These are phyloP conservation scores for Cataglyphis hispanica DNA, from an alignment of 1,140 invertebrate genomes.

Conservation along the genomic window DNA sequence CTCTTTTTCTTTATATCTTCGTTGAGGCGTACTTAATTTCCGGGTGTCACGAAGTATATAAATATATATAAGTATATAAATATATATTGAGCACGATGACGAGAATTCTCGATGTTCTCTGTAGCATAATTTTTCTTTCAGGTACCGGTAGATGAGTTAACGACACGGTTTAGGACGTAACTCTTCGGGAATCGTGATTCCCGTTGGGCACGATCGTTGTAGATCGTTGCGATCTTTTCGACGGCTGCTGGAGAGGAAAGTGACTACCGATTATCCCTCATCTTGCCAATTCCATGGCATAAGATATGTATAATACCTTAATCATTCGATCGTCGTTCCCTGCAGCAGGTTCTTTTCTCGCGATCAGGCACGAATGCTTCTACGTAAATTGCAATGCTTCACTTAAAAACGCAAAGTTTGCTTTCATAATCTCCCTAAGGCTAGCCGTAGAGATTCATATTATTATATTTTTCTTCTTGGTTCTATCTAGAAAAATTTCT, in stretches of 20 bases:
- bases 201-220: constrained; percentile 43
- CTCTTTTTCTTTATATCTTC: constrained; percentile 67
- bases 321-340: constrained; percentile 21
- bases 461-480: constrained; percentile 12
- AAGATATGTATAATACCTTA: background rate
- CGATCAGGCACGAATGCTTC: constrained; percentile 44
- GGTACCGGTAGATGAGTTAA: background rate
- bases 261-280: constrained; percentile 16
- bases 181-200: constrained; percentile 48
- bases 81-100: constrained; percentile 55
- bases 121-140: background rate
- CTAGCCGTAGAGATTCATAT: constrained; percentile 16
- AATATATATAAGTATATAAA: too few species aligned
- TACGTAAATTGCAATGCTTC: constrained; percentile 40
- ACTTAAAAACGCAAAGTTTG: constrained; percentile 20
- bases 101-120: constrained; percentile 42
- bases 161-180: constrained; percentile 22
- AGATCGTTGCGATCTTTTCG: constrained; percentile 22
- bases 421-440: constrained; percentile 46
- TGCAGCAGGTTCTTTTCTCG: constrained; percentile 48
- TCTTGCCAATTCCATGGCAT: background rate
- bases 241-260: constrained; percentile 20
- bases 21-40: constrained; percentile 77
- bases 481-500: constrained; percentile 2
- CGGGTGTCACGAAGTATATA: constrained; percentile 71